Conservation (phyloP, 2,113 vertebrate species). For the Nycticebus coucang region DNA sequence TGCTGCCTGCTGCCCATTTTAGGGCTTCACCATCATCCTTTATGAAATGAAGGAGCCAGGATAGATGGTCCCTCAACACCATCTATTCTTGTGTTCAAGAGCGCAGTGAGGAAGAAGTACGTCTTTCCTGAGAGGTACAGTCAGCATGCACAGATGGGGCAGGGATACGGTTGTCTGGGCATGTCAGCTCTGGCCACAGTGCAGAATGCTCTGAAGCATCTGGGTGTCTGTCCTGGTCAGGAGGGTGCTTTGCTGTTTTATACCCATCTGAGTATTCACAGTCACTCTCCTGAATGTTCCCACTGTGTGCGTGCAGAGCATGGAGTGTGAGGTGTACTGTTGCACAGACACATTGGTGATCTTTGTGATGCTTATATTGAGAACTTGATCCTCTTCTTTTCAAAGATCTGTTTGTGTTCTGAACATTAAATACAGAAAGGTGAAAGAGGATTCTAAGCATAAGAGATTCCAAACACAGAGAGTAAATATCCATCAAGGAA, state of each 20-base stretch:
- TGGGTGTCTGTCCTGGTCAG: not conserved
- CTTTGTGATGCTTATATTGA: conserved; percentile 16
- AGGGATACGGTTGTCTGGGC: not conserved
- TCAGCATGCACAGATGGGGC: no score
- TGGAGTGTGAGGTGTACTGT: not conserved
- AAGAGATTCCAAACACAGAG: conserved; percentile 18
- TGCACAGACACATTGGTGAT: not conserved
- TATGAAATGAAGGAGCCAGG: not conserved
- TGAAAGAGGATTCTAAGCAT: conserved; percentile 26
- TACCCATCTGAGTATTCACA: not conserved
- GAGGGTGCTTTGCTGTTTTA: not conserved
- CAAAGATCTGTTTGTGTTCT: conserved; percentile 16
- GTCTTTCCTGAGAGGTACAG: not conserved
- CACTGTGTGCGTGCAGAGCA: not conserved
- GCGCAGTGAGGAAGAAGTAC: not conserved
- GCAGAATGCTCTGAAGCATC: not conserved
- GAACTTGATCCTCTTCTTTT: conserved; percentile 32
- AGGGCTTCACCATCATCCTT: not conserved
- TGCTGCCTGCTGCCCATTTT: not conserved
- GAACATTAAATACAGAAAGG: conserved; percentile 40
- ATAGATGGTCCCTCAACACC: not conserved
- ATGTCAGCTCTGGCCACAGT: not conserved
- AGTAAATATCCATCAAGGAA: conserved; percentile 36
- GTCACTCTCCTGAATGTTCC: not conserved
- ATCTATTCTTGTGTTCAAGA: not conserved